A percentile compares a stretch with the other conserved stretches of the same genome.
phyloP scores from a whole-genome alignment of 2,888 invertebrate species.

The Pachymerium ferrugineum region DNA sequence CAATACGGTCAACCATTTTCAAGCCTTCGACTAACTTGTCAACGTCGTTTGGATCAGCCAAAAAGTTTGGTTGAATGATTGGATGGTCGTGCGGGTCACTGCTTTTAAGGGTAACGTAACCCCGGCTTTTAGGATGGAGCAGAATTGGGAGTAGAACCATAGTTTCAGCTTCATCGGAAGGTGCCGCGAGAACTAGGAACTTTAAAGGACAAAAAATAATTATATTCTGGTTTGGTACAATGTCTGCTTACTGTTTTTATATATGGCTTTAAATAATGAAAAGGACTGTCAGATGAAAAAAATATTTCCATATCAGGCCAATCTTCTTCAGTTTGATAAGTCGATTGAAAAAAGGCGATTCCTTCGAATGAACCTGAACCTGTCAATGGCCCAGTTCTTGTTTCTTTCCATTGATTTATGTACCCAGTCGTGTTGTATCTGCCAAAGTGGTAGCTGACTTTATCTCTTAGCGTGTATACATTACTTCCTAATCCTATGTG shows the following conservation, averaged over 20 bases:
- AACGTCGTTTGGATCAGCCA: constrained; percentile 71
- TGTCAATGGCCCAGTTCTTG: not conserved
- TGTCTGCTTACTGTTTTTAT: too few relatives aligned
- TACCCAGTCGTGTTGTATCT: too few relatives aligned
- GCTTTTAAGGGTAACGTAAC: constrained; percentile 56
- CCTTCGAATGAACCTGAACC: not conserved
- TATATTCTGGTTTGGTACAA: too few relatives aligned
- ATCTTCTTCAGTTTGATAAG: not conserved
- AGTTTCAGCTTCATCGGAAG: too few relatives aligned
- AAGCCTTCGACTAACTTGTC: constrained; percentile 67
- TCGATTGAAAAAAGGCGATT: not conserved
- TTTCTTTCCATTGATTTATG: too few relatives aligned
- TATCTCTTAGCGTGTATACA: too few relatives aligned
- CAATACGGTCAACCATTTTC: too few relatives aligned
- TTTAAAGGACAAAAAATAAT: too few relatives aligned
- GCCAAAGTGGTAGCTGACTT: too few relatives aligned
- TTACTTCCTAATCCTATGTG: too few relatives aligned
- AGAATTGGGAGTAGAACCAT: too few relatives aligned
- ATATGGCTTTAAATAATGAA: not conserved
- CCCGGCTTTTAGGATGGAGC: constrained; percentile 31
- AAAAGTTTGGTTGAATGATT: constrained; percentile 85
- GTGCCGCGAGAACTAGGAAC: too few relatives aligned
- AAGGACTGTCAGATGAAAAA: not conserved
- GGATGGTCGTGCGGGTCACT: constrained; percentile 82
- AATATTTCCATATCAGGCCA: not conserved